These are phyloP conservation scores for Andrena cerasifolii DNA, from an alignment of 1,140 invertebrate genomes.

Conservation along the genomic window DNA sequence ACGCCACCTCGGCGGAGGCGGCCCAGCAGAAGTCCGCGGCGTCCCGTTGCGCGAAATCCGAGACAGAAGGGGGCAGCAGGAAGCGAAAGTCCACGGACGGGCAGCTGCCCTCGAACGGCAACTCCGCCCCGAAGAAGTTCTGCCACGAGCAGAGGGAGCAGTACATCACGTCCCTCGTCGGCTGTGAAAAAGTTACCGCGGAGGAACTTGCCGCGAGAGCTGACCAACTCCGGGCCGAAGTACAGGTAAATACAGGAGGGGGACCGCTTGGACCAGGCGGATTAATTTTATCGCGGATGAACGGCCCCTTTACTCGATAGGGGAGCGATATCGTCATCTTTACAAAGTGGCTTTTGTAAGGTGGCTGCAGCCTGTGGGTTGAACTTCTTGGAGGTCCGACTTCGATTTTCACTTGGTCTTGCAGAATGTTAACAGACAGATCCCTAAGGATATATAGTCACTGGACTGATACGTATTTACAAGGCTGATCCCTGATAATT, in stretches of 20 bases:
- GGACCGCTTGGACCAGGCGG: no score
- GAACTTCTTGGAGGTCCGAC: no score
- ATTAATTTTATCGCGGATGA: no score
- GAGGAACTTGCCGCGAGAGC: conserved; percentile 76
- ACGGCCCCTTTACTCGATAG: no score
- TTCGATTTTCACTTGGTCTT: no score
- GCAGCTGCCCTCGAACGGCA: conserved; percentile 62
- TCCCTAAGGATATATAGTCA: no score
- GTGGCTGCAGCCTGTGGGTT: no score
- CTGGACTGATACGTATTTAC: no score
- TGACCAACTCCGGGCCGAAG: conserved; percentile 75
- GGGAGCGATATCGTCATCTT: no score
- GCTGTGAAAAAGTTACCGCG: conserved; percentile 72
- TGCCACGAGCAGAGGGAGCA: conserved; percentile 75
- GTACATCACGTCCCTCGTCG: conserved; percentile 75
- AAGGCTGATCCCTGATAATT: no score
- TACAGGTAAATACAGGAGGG: conserved; percentile 69
- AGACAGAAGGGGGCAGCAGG: conserved; percentile 56
- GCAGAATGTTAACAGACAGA: no score
- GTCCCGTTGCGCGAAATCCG: conserved; percentile 39
- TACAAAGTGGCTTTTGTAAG: no score
- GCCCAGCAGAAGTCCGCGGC: conserved; percentile 27
- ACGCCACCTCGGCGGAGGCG: neutral
- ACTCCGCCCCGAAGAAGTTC: conserved; percentile 70
- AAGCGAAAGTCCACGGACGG: conserved; percentile 74